phyloP scores from a whole-genome alignment of 2,888 invertebrate genomes.

The Oscheius sp. region DNA sequence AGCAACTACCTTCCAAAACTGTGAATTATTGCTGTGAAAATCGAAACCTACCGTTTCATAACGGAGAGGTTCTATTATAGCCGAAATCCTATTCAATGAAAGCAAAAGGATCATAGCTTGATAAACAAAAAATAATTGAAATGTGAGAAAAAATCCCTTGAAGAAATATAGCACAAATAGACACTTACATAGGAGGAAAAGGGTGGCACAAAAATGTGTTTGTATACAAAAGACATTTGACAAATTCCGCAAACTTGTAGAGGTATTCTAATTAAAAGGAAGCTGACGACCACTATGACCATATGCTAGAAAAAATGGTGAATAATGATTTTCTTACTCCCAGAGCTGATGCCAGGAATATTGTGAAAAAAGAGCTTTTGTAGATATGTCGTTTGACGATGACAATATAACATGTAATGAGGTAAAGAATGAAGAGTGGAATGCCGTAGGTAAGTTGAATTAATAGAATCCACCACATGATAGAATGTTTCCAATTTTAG shows the following conservation, averaged over 20 bases:
- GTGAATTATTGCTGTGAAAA: background rate
- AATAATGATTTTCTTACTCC: conserved; percentile 6
- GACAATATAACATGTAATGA: conserved; percentile 20
- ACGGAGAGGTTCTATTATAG: conserved; percentile 27
- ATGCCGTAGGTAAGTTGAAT: conserved; percentile 25
- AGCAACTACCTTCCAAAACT: conserved; percentile 38
- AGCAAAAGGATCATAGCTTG: conserved; percentile 27
- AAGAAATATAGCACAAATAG: background rate
- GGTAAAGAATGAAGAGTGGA: conserved; percentile 20
- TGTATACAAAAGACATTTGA: background rate
- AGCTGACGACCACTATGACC: conserved; percentile 14
- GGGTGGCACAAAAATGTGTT: conserved; percentile 11
- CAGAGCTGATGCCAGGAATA: conserved; percentile 29
- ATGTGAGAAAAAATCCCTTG: conserved; percentile 26
- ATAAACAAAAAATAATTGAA: conserved; percentile 30
- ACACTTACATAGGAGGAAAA: conserved; percentile 24
- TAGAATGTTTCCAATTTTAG: too few species aligned
- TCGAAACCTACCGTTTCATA: conserved; percentile 18
- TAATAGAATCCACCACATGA: conserved; percentile 33
- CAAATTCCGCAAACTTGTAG: conserved; percentile 23
- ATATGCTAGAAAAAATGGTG: conserved; percentile 10
- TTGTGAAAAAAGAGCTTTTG: conserved; percentile 27
- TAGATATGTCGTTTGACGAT: conserved; percentile 6
- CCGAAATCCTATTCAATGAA: conserved; percentile 24
- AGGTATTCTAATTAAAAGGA: conserved; percentile 22